Evolutionary conservation across 2,113 vertebrate species (phyloP).

Genomic region (Hemicordylus capensis): DNA sequence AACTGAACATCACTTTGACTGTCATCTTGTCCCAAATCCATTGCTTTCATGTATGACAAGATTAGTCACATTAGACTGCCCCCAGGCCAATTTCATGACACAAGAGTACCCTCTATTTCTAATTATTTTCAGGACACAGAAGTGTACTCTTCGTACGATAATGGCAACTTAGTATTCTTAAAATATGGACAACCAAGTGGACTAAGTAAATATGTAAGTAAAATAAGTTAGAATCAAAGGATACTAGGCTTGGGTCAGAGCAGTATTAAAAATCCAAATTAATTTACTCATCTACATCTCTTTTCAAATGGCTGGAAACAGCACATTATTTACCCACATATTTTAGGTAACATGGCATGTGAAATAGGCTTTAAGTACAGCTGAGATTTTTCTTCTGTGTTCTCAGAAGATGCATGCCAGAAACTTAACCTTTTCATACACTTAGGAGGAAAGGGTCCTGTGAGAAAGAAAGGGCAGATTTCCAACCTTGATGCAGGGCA

Average conservation of each 20-base stretch:
- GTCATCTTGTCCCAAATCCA: not conserved
- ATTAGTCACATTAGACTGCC: not conserved
- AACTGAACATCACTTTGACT: not conserved
- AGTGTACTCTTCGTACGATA: not conserved
- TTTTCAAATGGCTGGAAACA: not conserved
- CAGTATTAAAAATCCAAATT: not conserved
- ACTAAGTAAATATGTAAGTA: not conserved
- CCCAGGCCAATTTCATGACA: not conserved
- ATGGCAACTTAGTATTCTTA: not conserved
- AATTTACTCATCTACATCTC: not conserved
- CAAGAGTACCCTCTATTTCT: too few species aligned
- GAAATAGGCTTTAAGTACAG: not conserved
- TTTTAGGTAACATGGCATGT: too few species aligned
- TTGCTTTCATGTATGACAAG: not conserved
- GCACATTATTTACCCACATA: not conserved
- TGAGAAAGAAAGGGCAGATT: not conserved
- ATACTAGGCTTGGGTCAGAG: not conserved
- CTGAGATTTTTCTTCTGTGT: not conserved
- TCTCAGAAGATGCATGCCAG: not conserved
- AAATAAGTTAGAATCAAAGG: not conserved
- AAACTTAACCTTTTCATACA: not conserved
- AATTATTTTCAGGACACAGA: too few species aligned
- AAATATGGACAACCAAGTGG: not conserved
- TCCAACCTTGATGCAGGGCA: not conserved
- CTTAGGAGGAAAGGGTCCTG: not conserved